A percentile compares a stretch with the other conserved stretches of the same genome.
phyloP scores from a whole-genome alignment of 1,140 invertebrate species.

The Hycleus cichorii region DNA sequence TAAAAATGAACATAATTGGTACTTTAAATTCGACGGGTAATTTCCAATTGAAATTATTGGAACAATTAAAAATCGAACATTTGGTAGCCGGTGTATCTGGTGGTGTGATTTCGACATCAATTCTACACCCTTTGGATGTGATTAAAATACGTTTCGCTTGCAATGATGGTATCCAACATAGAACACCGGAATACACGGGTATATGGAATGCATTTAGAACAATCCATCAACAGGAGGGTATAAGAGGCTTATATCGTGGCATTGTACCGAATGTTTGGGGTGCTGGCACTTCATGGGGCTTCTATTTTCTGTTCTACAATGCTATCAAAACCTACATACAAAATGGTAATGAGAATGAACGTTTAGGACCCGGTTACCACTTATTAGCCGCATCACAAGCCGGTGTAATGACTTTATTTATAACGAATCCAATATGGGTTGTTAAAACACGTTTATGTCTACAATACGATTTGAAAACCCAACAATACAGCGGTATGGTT shows the following conservation, averaged over 20 bases:
- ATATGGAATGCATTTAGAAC: slow-evolving; percentile 75
- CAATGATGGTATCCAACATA: slow-evolving; percentile 74
- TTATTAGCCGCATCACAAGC: slow-evolving; percentile 87
- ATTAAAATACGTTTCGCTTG: slow-evolving; percentile 97
- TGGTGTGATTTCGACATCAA: slow-evolving; percentile 84
- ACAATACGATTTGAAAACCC: slow-evolving; percentile 50
- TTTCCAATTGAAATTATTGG: too few species aligned
- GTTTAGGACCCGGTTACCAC: slow-evolving; percentile 74
- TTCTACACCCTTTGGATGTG: slow-evolving; percentile 87
- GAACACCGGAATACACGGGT: slow-evolving; percentile 80
- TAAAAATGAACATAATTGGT: too few species aligned
- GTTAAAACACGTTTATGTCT: slow-evolving; percentile 88
- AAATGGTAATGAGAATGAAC: slow-evolving; percentile 65
- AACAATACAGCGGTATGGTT: slow-evolving; percentile 75
- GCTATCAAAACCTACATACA: slow-evolving; percentile 83
- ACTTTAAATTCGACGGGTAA: too few species aligned
- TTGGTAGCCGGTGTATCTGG: slow-evolving; percentile 89
- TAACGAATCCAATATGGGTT: slow-evolving; percentile 98
- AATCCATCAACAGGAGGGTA: slow-evolving; percentile 80
- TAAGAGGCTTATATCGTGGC: slow-evolving; percentile 88
- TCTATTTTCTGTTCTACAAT: slow-evolving; percentile 97
- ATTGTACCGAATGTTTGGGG: slow-evolving; percentile 93
- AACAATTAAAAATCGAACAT: slow-evolving; percentile 82
- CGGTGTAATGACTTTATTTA: slow-evolving; percentile 80
- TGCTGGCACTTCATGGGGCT: slow-evolving; percentile 92